Conservation (phyloP, 37 sponge, comb jelly and placozoan genomes). For the Aphrocallistes beatrix region DNA sequence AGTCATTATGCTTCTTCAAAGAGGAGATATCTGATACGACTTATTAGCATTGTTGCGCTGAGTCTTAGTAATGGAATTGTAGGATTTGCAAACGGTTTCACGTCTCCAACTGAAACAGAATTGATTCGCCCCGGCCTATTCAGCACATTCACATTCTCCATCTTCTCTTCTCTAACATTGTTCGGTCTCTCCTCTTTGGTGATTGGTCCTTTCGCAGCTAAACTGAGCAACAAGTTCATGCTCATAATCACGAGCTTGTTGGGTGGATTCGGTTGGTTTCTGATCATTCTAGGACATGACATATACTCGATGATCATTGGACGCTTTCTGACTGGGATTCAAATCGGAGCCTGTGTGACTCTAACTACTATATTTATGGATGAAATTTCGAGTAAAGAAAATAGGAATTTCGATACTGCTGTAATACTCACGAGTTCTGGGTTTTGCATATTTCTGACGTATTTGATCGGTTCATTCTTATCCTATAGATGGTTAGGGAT, state of each 20-base stretch:
- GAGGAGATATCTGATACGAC: background rate
- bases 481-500: constrained; percentile 26
- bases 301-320: background rate
- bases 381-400: background rate
- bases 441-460: no score
- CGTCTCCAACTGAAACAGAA: background rate
- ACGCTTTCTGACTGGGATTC: background rate
- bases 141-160: background rate
- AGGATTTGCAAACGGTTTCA: background rate
- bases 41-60: background rate
- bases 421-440: background rate
- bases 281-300: background rate
- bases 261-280: background rate
- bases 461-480: no score
- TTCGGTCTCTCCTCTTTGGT: background rate
- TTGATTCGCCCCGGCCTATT: background rate
- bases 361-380: background rate
- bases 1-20: no score
- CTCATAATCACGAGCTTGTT: background rate
- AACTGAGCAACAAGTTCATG: background rate
- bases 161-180: background rate
- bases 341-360: background rate
- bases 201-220: background rate
- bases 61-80: background rate
- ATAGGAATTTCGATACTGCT: background rate